Conservation (phyloP, 2,888 invertebrate genomes). For the Amphipoea oculea region DNA sequence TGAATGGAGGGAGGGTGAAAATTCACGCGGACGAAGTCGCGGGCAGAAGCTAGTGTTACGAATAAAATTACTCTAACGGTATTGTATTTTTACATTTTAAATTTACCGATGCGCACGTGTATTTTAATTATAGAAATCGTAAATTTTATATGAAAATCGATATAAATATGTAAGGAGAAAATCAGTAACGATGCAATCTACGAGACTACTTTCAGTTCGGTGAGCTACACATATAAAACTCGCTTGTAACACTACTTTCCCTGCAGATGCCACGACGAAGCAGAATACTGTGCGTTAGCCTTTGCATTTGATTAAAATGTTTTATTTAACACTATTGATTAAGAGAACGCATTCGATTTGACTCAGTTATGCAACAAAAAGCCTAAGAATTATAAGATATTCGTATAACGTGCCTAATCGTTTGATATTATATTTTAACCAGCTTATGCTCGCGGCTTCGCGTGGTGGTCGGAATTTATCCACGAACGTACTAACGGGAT, state of each 20-base stretch:
- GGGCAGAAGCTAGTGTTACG: too few species aligned
- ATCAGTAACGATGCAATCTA: slow-evolving; percentile 33
- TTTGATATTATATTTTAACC: not conserved
- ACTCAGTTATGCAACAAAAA: slow-evolving; percentile 7
- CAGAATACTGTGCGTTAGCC: not conserved
- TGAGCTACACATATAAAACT: slow-evolving; percentile 47
- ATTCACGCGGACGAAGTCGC: too few species aligned
- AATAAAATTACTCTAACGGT: too few species aligned
- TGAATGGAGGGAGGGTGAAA: too few species aligned
- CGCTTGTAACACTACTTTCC: slow-evolving; percentile 44
- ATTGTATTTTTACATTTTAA: not conserved
- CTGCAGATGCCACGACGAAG: slow-evolving; percentile 20
- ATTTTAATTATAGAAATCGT: not conserved
- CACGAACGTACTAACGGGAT: not conserved
- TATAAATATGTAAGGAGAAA: slow-evolving; percentile 40
- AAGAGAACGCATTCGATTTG: slow-evolving; percentile 5
- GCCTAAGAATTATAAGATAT: not conserved
- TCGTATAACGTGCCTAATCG: not conserved
- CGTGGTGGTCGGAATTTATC: not conserved
- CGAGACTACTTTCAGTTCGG: slow-evolving; percentile 36
- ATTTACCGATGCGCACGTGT: not conserved
- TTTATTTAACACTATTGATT: slow-evolving; percentile 20
- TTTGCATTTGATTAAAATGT: slow-evolving; percentile 18
- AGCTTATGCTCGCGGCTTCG: not conserved
- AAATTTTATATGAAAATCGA: not conserved